Conservation (phyloP, 2,888 invertebrate genomes). For the Dendrolimus houi region DNA sequence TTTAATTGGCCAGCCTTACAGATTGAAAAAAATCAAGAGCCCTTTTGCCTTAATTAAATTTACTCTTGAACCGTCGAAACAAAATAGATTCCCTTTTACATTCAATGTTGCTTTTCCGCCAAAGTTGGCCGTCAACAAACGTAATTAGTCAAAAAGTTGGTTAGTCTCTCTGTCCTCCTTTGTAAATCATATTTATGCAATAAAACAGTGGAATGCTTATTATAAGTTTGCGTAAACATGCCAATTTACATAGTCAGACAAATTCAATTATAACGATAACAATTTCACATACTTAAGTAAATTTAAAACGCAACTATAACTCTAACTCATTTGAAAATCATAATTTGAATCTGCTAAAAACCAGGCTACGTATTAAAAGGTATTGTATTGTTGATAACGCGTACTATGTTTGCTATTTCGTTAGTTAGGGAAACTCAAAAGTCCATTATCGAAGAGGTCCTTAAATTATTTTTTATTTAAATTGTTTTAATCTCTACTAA, state of each 20-base stretch:
- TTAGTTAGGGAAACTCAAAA: too few species aligned
- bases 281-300: too few species aligned
- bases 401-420: too few species aligned
- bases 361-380: too few species aligned
- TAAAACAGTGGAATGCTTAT: neutral
- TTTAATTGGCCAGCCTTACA: constrained; percentile 63
- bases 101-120: constrained; percentile 32
- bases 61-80: constrained; percentile 48
- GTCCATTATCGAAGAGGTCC: too few species aligned
- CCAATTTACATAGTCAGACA: neutral
- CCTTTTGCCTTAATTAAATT: constrained; percentile 63
- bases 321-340: too few species aligned
- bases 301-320: too few species aligned
- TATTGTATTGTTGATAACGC: too few species aligned
- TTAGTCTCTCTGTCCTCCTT: neutral
- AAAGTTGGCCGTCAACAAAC: constrained; percentile 20
- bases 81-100: constrained; percentile 38
- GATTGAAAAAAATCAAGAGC: constrained; percentile 59
- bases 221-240: neutral
- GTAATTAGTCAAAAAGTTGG: constrained; percentile 29
- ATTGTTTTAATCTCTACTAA: too few species aligned
- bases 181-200: neutral
- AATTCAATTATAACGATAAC: too few species aligned
- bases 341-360: too few species aligned
- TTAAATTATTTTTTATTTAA: too few species aligned